A percentile compares a stretch with the other conserved stretches of the same genome.
phyloP scores from a whole-genome alignment of 2,797 vertebrate species.

The Tenualosa thibaudeaui region DNA sequence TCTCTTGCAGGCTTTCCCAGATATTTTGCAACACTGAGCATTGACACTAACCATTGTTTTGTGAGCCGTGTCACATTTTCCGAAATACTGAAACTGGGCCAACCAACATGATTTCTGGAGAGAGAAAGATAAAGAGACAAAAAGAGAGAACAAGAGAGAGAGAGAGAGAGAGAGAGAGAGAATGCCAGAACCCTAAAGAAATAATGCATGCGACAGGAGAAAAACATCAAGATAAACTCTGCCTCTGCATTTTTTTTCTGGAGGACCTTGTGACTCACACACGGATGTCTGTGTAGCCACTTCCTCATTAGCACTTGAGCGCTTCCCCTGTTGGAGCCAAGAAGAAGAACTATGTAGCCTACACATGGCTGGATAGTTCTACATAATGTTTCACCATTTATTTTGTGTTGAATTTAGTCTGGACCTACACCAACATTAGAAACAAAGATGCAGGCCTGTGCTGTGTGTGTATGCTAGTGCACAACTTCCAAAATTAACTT shows the following conservation, averaged over 20 bases:
- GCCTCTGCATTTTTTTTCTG: constrained; percentile 8
- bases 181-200: background rate
- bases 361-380: background rate
- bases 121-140: background rate
- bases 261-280: constrained; percentile 32
- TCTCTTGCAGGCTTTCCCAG: background rate
- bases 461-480: background rate
- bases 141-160: background rate
- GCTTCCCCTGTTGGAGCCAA: constrained; percentile 61
- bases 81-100: background rate
- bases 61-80: background rate
- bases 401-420: too few relatives aligned
- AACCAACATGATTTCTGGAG: background rate
- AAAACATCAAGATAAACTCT: constrained; percentile 14
- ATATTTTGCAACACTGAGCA: background rate
- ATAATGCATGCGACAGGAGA: constrained; percentile 41
- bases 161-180: background rate
- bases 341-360: background rate
- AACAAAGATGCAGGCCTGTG: background rate
- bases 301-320: constrained; percentile 66
- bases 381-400: too few relatives aligned
- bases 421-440: background rate
- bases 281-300: constrained; percentile 52
- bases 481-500: background rate
- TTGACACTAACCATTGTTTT: background rate